Conservation (phyloP, 2,888 invertebrate genomes). For the Hemaris fuciformis region DNA sequence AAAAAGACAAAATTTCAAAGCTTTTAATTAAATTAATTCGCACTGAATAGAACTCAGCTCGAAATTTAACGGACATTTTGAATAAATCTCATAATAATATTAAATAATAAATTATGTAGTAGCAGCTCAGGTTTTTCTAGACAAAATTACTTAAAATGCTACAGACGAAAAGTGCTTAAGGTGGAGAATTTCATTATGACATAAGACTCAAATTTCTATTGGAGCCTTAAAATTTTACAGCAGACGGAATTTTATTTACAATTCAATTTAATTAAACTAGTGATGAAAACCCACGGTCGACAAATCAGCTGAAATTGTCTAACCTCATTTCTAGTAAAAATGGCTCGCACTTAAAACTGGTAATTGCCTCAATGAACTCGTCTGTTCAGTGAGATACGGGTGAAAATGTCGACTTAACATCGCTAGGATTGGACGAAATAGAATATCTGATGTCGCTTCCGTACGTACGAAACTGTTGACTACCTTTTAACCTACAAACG, state of each 20-base stretch:
- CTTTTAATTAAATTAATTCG: no score
- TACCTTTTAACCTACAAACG: conserved; percentile 1
- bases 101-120: not conserved
- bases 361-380: conserved; percentile 43
- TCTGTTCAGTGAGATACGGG: conserved; percentile 37
- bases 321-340: conserved; percentile 16
- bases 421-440: conserved; percentile 28
- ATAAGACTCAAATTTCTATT: not conserved
- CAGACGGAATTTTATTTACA: not conserved
- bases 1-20: no score
- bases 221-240: not conserved
- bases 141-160: not conserved
- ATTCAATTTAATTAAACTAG: not conserved
- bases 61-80: no score
- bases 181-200: not conserved
- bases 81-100: no score
- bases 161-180: not conserved
- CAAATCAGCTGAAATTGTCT: not conserved
- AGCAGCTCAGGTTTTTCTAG: not conserved
- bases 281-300: not conserved
- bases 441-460: conserved; percentile 22
- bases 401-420: conserved; percentile 33
- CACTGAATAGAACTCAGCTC: no score
- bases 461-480: not conserved
- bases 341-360: conserved; percentile 26